phyloP scores from a whole-genome alignment of 2,888 invertebrate genomes.

The Pilophorus perplexus region DNA sequence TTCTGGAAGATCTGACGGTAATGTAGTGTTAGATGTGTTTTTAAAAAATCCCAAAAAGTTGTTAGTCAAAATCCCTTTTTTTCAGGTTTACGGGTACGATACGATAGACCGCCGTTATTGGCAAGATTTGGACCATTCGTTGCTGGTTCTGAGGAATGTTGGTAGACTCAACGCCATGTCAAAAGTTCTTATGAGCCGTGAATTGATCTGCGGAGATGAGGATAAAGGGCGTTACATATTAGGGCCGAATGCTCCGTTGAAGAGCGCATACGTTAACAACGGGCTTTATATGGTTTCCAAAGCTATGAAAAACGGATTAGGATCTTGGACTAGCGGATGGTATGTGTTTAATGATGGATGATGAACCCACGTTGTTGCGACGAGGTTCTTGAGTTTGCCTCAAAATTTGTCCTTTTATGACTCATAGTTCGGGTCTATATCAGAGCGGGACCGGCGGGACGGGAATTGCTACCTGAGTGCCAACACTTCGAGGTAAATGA shows the following conservation, averaged over 20 bases:
- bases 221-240: slow-evolving; percentile 16
- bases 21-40: neutral
- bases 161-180: slow-evolving; percentile 39
- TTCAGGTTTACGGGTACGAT: neutral
- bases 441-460: too few relatives aligned
- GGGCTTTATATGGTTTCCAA: neutral
- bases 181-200: slow-evolving; percentile 21
- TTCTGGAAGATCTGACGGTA: slow-evolving; percentile 37
- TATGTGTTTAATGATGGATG: slow-evolving; percentile 1
- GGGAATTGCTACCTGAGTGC: too few relatives aligned
- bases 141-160: slow-evolving; percentile 25
- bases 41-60: neutral
- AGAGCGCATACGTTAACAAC: neutral
- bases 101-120: neutral
- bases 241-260: neutral
- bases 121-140: slow-evolving; percentile 38
- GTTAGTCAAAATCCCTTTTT: neutral
- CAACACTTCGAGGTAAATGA: too few relatives aligned
- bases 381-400: too few relatives aligned
- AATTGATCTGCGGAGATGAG: neutral
- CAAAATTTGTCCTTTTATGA: too few relatives aligned
- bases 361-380: too few relatives aligned
- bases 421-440: too few relatives aligned
- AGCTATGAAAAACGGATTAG: neutral
- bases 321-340: slow-evolving; percentile 7